These are phyloP conservation scores for Pitta sordida DNA, from an alignment of 2,113 vertebrate genomes.

Conservation along the genomic window DNA sequence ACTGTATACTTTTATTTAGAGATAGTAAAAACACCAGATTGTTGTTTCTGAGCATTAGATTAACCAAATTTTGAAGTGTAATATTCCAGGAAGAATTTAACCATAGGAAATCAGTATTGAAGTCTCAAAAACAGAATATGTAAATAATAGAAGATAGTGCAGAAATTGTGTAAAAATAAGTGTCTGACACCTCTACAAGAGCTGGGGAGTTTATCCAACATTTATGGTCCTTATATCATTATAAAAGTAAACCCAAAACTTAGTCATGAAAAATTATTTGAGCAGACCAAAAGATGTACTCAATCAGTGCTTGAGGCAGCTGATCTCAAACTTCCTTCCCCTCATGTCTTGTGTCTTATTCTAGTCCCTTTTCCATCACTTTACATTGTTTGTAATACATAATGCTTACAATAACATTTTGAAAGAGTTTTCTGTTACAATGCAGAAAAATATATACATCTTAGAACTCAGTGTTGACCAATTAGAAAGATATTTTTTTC, in stretches of 20 bases:
- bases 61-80: not conserved
- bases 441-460: not conserved
- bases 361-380: not conserved
- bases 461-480: not conserved
- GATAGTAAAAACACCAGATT: constrained; percentile 17
- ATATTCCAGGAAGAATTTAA: constrained; percentile 12
- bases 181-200: not conserved
- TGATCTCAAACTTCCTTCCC: not conserved
- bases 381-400: not conserved
- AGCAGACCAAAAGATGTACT: not conserved
- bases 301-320: not conserved
- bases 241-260: not conserved
- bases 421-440: not conserved
- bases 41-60: not conserved
- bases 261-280: not conserved
- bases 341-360: not conserved
- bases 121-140: not conserved
- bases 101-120: not conserved
- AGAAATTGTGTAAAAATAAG: not conserved
- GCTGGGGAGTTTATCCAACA: not conserved
- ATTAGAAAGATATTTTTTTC: not conserved
- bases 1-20: constrained; percentile 42
- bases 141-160: not conserved
- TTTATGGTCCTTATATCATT: not conserved
- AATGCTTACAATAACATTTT: not conserved